Evolutionary conservation across 2,888 invertebrate species (phyloP).

Genomic region (Hirtodrosophila trivittata): DNA sequence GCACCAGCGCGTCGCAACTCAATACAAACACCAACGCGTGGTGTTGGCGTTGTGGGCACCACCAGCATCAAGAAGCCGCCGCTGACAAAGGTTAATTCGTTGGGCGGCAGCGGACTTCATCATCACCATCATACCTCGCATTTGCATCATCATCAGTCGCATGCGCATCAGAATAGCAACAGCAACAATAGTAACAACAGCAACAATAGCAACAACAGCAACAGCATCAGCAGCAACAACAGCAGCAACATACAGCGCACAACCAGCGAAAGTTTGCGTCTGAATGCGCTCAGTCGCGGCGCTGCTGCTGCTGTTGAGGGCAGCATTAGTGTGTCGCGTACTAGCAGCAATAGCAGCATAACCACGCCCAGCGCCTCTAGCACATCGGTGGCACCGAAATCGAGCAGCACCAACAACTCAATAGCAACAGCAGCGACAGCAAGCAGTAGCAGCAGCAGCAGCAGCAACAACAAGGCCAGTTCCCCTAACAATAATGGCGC

Average conservation of each 20-base stretch:
- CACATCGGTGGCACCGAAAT: slow-evolving; percentile 63
- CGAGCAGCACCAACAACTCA: slow-evolving; percentile 56
- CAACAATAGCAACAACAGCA: slow-evolving; percentile 49
- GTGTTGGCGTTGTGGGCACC: slow-evolving; percentile 54
- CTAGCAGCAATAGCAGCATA: slow-evolving; percentile 33
- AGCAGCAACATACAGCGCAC: slow-evolving; percentile 87
- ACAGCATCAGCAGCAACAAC: slow-evolving; percentile 23
- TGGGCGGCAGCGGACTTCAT: slow-evolving; percentile 64
- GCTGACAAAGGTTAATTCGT: slow-evolving; percentile 75
- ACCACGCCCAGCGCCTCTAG: slow-evolving; percentile 53
- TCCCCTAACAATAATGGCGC: slow-evolving; percentile 80
- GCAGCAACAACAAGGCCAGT: slow-evolving; percentile 68
- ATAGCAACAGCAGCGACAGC: slow-evolving; percentile 41
- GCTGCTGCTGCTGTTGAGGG: slow-evolving; percentile 20
- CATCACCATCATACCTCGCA: slow-evolving; percentile 60
- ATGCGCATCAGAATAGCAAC: slow-evolving; percentile 44
- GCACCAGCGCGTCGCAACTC: slow-evolving; percentile 74
- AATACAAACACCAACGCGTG: slow-evolving; percentile 71
- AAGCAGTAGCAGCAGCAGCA: slow-evolving; percentile 34
- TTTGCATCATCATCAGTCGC: slow-evolving; percentile 51
- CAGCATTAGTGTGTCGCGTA: slow-evolving; percentile 40
- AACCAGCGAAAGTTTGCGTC: slow-evolving; percentile 89
- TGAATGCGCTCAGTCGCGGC: slow-evolving; percentile 77
- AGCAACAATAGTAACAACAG: slow-evolving; percentile 53
- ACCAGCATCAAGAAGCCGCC: slow-evolving; percentile 76